Conservation (phyloP, 2,113 vertebrate genomes). For the Stomatorhinus ivindoensis region DNA sequence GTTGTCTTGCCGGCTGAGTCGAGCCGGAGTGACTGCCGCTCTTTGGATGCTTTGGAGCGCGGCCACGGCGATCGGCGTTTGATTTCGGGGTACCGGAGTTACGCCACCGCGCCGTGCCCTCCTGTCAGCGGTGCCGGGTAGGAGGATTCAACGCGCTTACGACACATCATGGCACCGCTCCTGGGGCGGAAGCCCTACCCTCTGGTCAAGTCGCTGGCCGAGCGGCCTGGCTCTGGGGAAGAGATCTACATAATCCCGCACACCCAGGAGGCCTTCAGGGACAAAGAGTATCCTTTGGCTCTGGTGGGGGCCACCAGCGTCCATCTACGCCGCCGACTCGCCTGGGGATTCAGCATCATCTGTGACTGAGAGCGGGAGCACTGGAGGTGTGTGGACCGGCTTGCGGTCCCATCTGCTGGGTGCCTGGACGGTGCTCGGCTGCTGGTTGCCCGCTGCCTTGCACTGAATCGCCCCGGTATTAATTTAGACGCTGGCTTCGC, state of each 20-base stretch:
- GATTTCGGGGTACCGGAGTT: slow-evolving; percentile 28
- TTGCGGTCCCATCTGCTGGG: background rate
- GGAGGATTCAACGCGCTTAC: slow-evolving; percentile 35
- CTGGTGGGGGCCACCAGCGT: background rate
- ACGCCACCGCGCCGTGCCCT: slow-evolving; percentile 12
- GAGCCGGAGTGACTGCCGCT: slow-evolving; percentile 47
- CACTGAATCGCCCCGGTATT: background rate
- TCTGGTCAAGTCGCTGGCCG: slow-evolving; percentile 75
- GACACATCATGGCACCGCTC: slow-evolving; percentile 77
- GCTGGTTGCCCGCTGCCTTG: background rate
- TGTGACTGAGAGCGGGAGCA: background rate
- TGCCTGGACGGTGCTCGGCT: background rate
- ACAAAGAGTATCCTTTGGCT: slow-evolving; percentile 85
- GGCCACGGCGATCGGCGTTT: slow-evolving; percentile 31
- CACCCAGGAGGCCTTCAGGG: slow-evolving; percentile 91
- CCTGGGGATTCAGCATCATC: background rate
- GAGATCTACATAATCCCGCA: slow-evolving; percentile 80
- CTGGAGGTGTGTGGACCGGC: background rate
- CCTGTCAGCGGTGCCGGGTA: background rate
- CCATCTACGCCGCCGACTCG: background rate
- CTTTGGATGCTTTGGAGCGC: slow-evolving; percentile 44
- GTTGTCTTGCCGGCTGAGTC: slow-evolving; percentile 44
- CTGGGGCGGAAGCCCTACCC: slow-evolving; percentile 92
- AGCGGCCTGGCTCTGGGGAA: slow-evolving; percentile 70
- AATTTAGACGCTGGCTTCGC: background rate